These are phyloP conservation scores for Carassius carassius DNA, from an alignment of 2,113 vertebrate species.

Conservation along the genomic window DNA sequence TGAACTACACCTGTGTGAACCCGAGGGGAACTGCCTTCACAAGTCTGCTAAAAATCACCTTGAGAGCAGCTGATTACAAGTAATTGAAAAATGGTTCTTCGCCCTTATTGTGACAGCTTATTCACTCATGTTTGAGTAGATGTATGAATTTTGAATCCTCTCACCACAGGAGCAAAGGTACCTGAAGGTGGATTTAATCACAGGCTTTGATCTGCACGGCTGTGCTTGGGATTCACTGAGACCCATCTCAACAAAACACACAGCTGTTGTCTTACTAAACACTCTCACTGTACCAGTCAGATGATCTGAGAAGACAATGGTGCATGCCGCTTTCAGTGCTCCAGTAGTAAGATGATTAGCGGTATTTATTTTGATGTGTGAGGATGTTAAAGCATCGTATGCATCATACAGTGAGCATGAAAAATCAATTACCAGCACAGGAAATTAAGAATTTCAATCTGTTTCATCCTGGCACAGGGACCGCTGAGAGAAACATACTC, in stretches of 20 bases:
- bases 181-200: not conserved
- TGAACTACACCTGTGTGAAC: not conserved
- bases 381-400: not conserved
- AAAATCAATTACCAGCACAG: constrained; percentile 12
- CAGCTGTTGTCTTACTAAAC: not conserved
- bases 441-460: not conserved
- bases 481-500: too few species aligned
- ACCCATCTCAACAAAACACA: not conserved
- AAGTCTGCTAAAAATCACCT: not conserved
- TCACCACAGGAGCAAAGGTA: not conserved
- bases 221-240: too few species aligned
- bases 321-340: not conserved
- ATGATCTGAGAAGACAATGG: not conserved
- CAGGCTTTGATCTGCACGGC: not conserved
- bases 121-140: not conserved
- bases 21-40: not conserved
- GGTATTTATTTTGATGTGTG: not conserved
- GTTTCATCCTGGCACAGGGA: not conserved
- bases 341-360: not conserved
- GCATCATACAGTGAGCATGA: not conserved
- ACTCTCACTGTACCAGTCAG: too few species aligned
- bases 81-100: not conserved
- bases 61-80: not conserved
- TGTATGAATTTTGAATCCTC: not conserved
- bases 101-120: not conserved